A percentile compares a stretch with the other conserved stretches of the same genome.
Conservation (phyloP, 2,888 invertebrate genomes). For the Rutpela maculata region DNA sequence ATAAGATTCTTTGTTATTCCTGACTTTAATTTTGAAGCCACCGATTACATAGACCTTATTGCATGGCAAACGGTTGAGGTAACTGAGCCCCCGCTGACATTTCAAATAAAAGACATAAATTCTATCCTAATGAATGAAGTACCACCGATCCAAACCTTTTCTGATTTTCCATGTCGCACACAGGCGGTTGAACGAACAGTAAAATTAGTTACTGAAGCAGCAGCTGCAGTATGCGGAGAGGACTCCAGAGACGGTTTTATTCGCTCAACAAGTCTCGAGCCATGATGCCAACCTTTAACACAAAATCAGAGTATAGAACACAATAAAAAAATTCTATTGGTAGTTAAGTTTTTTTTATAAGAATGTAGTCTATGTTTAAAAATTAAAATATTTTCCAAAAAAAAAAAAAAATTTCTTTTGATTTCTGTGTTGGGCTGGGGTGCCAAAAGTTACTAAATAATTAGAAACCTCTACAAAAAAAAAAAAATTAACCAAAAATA, state of each 20-base stretch:
- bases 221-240: not conserved
- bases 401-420: too few relatives aligned
- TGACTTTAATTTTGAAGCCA: constrained; percentile 24
- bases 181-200: not conserved
- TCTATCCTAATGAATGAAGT: not conserved
- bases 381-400: not conserved
- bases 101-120: constrained; percentile 13
- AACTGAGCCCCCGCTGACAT: constrained; percentile 31
- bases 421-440: not conserved
- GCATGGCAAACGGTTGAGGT: not conserved
- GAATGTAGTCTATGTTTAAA: not conserved
- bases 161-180: not conserved
- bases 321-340: not conserved
- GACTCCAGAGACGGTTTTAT: not conserved
- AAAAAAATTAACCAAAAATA: not conserved
- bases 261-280: not conserved
- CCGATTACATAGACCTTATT: constrained; percentile 16
- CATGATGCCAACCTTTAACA: not conserved
- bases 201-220: constrained; percentile 1
- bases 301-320: constrained; percentile 1
- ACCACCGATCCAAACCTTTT: constrained; percentile 6
- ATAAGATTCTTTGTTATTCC: constrained; percentile 1
- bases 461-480: constrained; percentile 9
- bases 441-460: not conserved
- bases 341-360: not conserved